Evolutionary conservation across 2,888 invertebrate genomes (phyloP).

Genomic region (Deilephila elpenor): DNA sequence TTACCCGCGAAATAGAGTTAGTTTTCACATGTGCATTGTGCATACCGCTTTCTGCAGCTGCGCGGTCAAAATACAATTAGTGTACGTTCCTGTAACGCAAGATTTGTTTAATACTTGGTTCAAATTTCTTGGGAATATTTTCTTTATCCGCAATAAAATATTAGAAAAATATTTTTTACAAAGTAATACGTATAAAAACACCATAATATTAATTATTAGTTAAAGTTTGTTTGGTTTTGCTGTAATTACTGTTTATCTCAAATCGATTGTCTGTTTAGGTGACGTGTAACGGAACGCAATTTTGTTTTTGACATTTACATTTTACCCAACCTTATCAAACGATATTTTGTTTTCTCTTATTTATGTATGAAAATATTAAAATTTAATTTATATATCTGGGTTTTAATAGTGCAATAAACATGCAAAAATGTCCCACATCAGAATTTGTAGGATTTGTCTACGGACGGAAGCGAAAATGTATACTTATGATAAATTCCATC

Average conservation of each 20-base stretch:
- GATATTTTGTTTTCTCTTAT: constrained; percentile 15
- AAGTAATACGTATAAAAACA: background rate
- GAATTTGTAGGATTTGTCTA: constrained; percentile 69
- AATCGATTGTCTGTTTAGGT: background rate
- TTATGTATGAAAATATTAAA: constrained; percentile 23
- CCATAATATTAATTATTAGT: background rate
- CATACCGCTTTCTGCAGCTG: constrained; percentile 11
- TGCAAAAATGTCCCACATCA: constrained; percentile 54
- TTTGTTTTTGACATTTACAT: constrained; percentile 11
- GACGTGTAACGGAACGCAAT: background rate
- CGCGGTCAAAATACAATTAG: background rate
- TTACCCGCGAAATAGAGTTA: background rate
- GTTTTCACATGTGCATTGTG: background rate
- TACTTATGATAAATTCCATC: constrained; percentile 56
- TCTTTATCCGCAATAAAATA: background rate
- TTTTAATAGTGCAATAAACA: constrained; percentile 1
- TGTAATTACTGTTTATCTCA: background rate
- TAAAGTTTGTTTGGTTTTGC: background rate
- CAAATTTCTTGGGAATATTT: background rate
- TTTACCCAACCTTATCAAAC: background rate
- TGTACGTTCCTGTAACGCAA: background rate
- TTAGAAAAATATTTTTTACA: background rate
- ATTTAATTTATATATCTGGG: background rate
- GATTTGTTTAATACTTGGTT: background rate
- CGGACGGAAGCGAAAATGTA: constrained; percentile 62